Percentiles rank a stretch among this genome's conserved stretches.
Evolutionary conservation across 2,113 vertebrate species (phyloP).

Genomic region (Candoia aspera): DNA sequence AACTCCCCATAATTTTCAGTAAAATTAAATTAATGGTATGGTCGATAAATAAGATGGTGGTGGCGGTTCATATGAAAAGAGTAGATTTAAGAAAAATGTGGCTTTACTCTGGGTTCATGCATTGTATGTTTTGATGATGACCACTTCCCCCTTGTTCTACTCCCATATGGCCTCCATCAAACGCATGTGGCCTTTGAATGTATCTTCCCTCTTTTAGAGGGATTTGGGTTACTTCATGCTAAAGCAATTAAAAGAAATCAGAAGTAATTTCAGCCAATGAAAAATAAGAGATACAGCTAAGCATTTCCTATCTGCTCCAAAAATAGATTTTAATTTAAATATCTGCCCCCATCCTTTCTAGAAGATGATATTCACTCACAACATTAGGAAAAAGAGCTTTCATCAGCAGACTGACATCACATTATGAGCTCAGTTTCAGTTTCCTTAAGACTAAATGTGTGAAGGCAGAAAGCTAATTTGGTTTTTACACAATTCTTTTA

Average conservation of each 20-base stretch:
- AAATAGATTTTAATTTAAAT: not conserved
- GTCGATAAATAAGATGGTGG: not conserved
- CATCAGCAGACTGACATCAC: not conserved
- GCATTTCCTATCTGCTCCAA: not conserved
- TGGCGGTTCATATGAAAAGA: not conserved
- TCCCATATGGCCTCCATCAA: not conserved
- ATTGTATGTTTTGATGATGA: not conserved
- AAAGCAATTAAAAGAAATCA: not conserved
- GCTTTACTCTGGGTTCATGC: not conserved
- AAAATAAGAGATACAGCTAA: not conserved
- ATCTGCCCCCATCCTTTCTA: not conserved
- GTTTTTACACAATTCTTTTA: not conserved
- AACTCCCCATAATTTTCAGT: not conserved
- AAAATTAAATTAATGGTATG: not conserved
- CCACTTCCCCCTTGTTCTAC: not conserved
- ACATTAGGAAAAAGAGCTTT: not conserved
- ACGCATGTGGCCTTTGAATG: not conserved
- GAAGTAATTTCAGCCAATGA: not conserved
- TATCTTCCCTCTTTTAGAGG: not conserved
- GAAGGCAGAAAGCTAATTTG: not conserved
- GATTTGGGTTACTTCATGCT: not conserved
- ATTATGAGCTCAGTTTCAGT: not conserved
- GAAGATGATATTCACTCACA: not conserved
- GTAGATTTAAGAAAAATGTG: not conserved
- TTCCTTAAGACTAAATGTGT: not conserved